Evolutionary conservation across 2,113 vertebrate genomes (phyloP), one percentile per base, ranked within the genome.

Genomic region (Baryphthengus martii): DNA sequence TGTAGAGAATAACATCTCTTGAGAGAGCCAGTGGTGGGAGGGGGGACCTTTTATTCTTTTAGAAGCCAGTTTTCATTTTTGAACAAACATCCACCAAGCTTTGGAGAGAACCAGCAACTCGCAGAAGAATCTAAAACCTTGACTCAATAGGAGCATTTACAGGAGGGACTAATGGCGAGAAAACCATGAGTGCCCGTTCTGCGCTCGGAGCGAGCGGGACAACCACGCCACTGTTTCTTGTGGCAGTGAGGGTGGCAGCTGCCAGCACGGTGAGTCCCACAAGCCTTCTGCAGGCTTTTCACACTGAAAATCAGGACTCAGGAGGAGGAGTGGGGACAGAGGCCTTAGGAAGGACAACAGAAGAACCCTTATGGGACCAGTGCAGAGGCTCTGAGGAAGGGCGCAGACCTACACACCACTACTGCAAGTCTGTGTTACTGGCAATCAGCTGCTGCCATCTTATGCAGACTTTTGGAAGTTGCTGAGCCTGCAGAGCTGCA

Each of bases 141-240:
- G 17, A 42, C 44, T 94, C 83, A 95, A 68, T 40, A 37, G 62
- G 67, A 65, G 58, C 83, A 93, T 95, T 97, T 63, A 81, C 4
- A 94, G 79, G 52, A 66, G 62, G 62, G 44, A 53, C 77, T 20
- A 26, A 24, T 0, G 26, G 59, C 6, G 12, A 90, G 70, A 77
- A 85, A 90, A 3, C 23, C 61, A 47, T 0, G 13, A 62, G 79
- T 42, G 39, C 39, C 61, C 17, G 3, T 42, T 37, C 92, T 17
- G 4, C 88, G 88, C 66, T 58, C 65, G 5, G 61, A 63, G 76
- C 4, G 2, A 5, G 7, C 1, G 83, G 76, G 92, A 96, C 96
- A 97, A 90, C 59, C 3, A 6, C 0, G 0, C 7, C 67, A 67
- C 82, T 92, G 74, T 86, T 37, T 11, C 9, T 33, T 0, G 7